Conservation (phyloP, 2,888 invertebrate species). For the Psylliodes chrysocephalus region DNA sequence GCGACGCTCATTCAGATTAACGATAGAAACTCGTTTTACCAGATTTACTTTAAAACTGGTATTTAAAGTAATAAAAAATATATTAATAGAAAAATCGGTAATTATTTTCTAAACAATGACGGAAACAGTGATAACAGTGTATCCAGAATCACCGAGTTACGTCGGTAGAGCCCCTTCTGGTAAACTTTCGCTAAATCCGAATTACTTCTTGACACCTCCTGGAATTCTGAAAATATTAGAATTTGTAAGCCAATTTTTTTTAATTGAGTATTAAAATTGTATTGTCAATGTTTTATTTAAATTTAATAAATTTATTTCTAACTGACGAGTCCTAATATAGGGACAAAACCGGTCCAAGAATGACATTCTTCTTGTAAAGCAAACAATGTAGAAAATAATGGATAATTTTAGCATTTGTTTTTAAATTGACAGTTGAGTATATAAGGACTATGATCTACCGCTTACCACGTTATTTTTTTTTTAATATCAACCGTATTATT, state of each 20-base stretch:
- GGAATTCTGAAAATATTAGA: constrained; percentile 84
- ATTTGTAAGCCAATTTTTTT: constrained; percentile 87
- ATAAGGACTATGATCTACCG: too few species aligned
- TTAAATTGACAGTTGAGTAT: too few species aligned
- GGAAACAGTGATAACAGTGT: constrained; percentile 83
- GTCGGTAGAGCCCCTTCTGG: constrained; percentile 68
- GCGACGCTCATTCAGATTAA: not conserved
- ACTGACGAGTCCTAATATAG: too few species aligned
- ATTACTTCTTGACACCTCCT: constrained; percentile 83
- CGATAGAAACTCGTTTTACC: not conserved
- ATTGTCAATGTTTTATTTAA: too few species aligned
- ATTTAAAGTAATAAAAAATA: not conserved
- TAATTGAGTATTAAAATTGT: too few species aligned
- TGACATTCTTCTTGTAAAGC: too few species aligned
- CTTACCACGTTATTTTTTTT: too few species aligned
- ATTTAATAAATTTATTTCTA: too few species aligned
- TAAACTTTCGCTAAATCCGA: constrained; percentile 80
- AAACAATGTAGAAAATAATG: too few species aligned
- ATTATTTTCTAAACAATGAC: constrained; percentile 67
- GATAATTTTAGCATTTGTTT: too few species aligned
- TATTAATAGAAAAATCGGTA: not conserved
- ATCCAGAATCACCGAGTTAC: constrained; percentile 51
- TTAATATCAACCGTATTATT: too few species aligned
- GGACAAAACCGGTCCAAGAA: too few species aligned
- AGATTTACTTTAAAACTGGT: not conserved